Evolutionary conservation across 1,140 invertebrate genomes (phyloP).

Genomic region (Diorhabda carinulata): DNA sequence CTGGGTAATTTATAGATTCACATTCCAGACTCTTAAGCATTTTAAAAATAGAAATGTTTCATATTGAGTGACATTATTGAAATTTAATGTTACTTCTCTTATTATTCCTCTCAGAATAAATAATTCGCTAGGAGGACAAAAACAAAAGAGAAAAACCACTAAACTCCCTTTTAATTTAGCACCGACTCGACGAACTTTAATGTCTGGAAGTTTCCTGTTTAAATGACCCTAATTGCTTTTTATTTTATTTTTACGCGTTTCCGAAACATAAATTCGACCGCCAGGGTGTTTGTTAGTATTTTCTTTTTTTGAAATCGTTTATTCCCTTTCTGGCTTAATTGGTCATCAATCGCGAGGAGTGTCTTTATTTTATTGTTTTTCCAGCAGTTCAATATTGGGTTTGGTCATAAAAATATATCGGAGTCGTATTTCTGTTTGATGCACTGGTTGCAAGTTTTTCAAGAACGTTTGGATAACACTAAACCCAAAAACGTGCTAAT

Average conservation of each 20-base stretch:
- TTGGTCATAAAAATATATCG: too few species aligned
- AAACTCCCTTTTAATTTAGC: slow-evolving; percentile 7
- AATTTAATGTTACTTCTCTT: too few species aligned
- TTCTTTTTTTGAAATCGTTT: slow-evolving; percentile 6
- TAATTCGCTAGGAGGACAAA: background rate
- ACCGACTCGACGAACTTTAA: slow-evolving; percentile 9
- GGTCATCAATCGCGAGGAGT: slow-evolving; percentile 15
- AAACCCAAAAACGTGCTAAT: too few species aligned
- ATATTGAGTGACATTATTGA: too few species aligned
- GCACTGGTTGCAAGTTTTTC: too few species aligned
- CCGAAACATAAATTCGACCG: slow-evolving; percentile 21
- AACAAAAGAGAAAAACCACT: background rate
- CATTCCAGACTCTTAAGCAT: too few species aligned
- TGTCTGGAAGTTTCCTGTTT: slow-evolving; percentile 12
- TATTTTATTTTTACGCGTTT: slow-evolving; percentile 20
- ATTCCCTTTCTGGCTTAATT: slow-evolving; percentile 11
- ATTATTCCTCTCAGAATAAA: too few species aligned
- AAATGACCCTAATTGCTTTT: slow-evolving; percentile 17
- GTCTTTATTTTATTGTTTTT: slow-evolving; percentile 5
- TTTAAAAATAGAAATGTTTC: too few species aligned
- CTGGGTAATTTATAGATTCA: too few species aligned
- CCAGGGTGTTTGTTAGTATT: background rate
- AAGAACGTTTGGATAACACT: too few species aligned
- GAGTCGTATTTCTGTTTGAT: too few species aligned
- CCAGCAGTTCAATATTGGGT: background rate